phyloP scores from a whole-genome alignment of 2,113 vertebrate genomes.

The Chamaetylas fuelleborni region DNA sequence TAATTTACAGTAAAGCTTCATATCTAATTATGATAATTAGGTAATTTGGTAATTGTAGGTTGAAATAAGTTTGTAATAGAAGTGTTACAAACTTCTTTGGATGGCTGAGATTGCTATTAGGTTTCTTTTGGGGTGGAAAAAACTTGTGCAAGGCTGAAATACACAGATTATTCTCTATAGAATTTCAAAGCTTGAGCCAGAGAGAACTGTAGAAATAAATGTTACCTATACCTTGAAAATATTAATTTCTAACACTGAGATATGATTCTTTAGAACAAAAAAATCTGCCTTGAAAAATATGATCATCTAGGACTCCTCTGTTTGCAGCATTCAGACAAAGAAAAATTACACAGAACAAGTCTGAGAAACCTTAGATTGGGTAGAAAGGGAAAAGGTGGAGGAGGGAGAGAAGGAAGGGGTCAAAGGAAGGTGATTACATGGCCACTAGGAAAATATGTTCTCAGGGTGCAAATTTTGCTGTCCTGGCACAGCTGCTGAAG shows the following conservation, averaged over 20 bases:
- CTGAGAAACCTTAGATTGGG: neutral
- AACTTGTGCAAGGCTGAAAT: neutral
- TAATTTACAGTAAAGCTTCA: conserved; percentile 22
- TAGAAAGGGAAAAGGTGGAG: neutral
- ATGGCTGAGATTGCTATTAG: neutral
- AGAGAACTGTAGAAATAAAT: neutral
- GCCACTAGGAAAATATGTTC: neutral
- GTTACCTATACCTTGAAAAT: neutral
- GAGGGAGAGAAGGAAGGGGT: neutral
- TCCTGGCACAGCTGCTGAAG: neutral
- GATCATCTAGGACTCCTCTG: neutral
- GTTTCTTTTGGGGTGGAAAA: neutral
- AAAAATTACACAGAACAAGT: neutral
- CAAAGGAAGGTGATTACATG: neutral
- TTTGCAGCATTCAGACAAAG: neutral
- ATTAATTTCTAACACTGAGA: neutral
- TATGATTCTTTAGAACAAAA: neutral
- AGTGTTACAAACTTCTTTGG: neutral
- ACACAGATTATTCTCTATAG: neutral
- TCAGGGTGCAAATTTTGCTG: neutral
- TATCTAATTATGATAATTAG: conserved; percentile 45
- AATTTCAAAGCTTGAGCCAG: neutral
- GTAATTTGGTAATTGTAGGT: conserved; percentile 39
- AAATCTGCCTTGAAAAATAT: neutral
- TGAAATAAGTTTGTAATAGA: conserved; percentile 3